Evolutionary conservation across 1,140 invertebrate genomes (phyloP).

Genomic region (Centruroides vittatus): DNA sequence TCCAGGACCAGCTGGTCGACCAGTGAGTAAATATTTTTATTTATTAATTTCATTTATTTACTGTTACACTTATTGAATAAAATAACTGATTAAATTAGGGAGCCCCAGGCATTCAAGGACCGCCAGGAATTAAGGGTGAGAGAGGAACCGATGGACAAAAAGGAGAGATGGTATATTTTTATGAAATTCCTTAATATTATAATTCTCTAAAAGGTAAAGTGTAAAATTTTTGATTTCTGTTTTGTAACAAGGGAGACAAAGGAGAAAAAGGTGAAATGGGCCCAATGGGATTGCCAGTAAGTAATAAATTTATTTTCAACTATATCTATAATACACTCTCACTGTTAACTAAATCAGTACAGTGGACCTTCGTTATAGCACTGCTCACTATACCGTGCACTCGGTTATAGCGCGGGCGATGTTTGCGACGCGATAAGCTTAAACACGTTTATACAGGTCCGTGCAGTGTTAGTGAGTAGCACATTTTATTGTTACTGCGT

Average conservation of each 20-base stretch:
- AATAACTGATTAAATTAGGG: slow-evolving; percentile 31
- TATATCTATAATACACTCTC: no score
- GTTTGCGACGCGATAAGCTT: no score
- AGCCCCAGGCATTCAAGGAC: slow-evolving; percentile 55
- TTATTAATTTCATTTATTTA: neutral
- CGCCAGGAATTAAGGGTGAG: slow-evolving; percentile 77
- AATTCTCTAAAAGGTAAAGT: no score
- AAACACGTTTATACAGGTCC: no score
- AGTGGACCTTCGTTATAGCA: no score
- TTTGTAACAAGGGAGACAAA: slow-evolving; percentile 1
- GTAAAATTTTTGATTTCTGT: neutral
- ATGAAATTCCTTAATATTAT: no score
- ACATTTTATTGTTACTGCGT: no score
- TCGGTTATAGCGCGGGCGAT: no score
- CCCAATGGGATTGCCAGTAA: slow-evolving; percentile 12
- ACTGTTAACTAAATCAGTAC: no score
- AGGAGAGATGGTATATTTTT: slow-evolving; percentile 54
- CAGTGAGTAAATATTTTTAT: neutral
- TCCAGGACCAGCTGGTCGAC: slow-evolving; percentile 6
- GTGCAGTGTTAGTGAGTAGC: no score
- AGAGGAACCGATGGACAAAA: slow-evolving; percentile 69
- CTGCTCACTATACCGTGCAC: no score
- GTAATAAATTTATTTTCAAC: neutral
- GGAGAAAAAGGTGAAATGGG: slow-evolving; percentile 3
- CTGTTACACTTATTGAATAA: neutral